Evolutionary conservation across 2,797 vertebrate genomes (phyloP), one percentile per base, ranked within the genome.

Genomic region (Xiphorhynchus erythropygius): DNA sequence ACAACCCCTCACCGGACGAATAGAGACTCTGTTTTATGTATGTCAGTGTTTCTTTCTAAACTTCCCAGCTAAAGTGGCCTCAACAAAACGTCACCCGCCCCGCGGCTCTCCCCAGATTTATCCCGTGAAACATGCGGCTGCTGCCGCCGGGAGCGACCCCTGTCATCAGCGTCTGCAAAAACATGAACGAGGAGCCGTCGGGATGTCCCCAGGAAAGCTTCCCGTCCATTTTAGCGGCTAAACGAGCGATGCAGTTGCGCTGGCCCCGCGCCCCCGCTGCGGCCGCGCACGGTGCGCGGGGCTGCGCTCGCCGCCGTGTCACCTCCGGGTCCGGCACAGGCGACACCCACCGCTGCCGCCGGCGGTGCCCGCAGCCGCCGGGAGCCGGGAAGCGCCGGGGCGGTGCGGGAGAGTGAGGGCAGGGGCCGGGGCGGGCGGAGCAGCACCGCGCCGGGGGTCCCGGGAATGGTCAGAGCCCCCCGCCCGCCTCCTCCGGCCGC

Each of bases 1-100:
- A 4, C 19, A 14, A 8, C 2, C 28, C 57, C 23, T 6, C 23
- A 3, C 5, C 8, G 24, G 32, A 5, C 3, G 5, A 9, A 11
- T 57, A n/a, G 64, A 10, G 5, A 1, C 35, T 15, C 11, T 18
- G 0, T 22, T 60, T 44, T 41, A 68, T 7, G 13, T 1, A 2
- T 3, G 19, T 7, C 13, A 32, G 1, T 16, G 64, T 19, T 17
- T 27, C 21, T 11, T 23, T 9, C 32, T 10, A 49, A 74, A 59
- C 41, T 63, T 81, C 49, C 16, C 7, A 28, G 15, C 18, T 52
- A 33, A 87, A 74, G 30, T 13, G 30, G 18, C 35, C n/a, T 7
- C 18, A n/a, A 39, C 17, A 59, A 62, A 69, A 4, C 19, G 9
- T 1, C 9, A 0, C 46, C 35, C 22, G 12, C 28, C 35, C 39